Evolutionary conservation across 1,140 invertebrate species (phyloP).

Genomic region (Battus philenor): DNA sequence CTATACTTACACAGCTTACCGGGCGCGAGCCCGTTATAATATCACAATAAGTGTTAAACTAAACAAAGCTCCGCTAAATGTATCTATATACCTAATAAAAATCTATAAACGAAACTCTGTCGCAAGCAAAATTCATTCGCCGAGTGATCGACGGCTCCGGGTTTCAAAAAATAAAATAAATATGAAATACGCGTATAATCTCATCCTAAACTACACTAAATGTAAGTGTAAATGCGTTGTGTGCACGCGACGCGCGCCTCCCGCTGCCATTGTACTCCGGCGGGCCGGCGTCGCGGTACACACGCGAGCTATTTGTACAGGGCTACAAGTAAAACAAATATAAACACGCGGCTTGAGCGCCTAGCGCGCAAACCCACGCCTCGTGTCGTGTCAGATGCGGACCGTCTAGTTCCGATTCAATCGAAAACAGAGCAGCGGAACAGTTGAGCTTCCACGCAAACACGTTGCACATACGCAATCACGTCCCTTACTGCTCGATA

Average conservation of each 20-base stretch:
- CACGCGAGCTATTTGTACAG: conserved; percentile 18
- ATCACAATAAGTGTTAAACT: conserved; percentile 69
- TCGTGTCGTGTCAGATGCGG: too few relatives aligned
- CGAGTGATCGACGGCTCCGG: neutral
- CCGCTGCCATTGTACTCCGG: conserved; percentile 20
- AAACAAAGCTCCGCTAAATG: conserved; percentile 53
- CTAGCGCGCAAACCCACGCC: too few relatives aligned
- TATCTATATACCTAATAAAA: conserved; percentile 54
- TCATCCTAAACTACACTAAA: conserved; percentile 9
- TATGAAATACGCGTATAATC: conserved; percentile 10
- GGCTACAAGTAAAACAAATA: too few relatives aligned
- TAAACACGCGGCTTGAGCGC: too few relatives aligned
- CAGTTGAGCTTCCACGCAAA: too few relatives aligned
- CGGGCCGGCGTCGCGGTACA: neutral
- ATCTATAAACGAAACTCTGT: conserved; percentile 41
- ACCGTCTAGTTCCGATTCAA: too few relatives aligned
- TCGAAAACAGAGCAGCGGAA: too few relatives aligned
- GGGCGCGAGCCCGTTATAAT: conserved; percentile 57
- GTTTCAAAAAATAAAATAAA: conserved; percentile 6
- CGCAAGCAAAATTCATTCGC: neutral
- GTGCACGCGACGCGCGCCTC: conserved; percentile 4
- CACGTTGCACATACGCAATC: too few relatives aligned
- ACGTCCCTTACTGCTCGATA: too few relatives aligned
- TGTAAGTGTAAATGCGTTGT: conserved; percentile 19
- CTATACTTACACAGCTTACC: conserved; percentile 42